phyloP scores from a whole-genome alignment of 2,888 invertebrate species.

The Caenorhabditis sp. region DNA sequence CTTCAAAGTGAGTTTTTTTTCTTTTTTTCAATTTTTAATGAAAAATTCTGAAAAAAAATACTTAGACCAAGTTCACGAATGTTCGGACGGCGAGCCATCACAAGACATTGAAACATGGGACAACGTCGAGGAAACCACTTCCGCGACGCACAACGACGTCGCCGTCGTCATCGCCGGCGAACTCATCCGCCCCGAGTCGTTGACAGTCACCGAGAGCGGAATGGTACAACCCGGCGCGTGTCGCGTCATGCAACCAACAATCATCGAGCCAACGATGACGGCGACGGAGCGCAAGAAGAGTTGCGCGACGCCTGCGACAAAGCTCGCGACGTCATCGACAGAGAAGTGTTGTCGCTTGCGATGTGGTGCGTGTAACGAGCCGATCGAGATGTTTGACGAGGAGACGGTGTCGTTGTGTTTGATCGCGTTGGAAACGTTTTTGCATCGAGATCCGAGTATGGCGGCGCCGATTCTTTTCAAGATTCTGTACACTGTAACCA shows the following conservation, averaged over 20 bases:
- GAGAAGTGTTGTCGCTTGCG: conserved; percentile 60
- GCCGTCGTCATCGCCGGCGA: conserved; percentile 19
- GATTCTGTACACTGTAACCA: conserved; percentile 85
- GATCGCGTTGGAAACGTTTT: conserved; percentile 90
- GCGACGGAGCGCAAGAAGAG: conserved; percentile 31
- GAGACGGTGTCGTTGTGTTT: conserved; percentile 86
- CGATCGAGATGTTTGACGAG: conserved; percentile 90
- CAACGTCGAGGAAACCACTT: conserved; percentile 39
- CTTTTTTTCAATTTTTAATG: background rate
- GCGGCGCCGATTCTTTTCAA: conserved; percentile 94
- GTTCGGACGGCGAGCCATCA: conserved; percentile 33
- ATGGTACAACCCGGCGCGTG: conserved; percentile 18
- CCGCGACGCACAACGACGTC: too few species aligned
- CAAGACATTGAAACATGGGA: conserved; percentile 50
- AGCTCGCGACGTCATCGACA: conserved; percentile 2
- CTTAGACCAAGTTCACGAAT: conserved; percentile 51
- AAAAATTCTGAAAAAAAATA: too few species aligned
- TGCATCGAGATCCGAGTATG: conserved; percentile 88
- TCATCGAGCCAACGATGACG: conserved; percentile 27
- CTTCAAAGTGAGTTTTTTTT: conserved; percentile 75
- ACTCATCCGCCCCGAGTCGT: conserved; percentile 55
- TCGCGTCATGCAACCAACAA: conserved; percentile 39
- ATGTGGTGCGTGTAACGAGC: conserved; percentile 89
- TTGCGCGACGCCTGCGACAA: background rate
- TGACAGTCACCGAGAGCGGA: conserved; percentile 50